These are phyloP conservation scores for Microctenopoma lineatum DNA, from an alignment of 2,797 vertebrate species.

Conservation along the genomic window DNA sequence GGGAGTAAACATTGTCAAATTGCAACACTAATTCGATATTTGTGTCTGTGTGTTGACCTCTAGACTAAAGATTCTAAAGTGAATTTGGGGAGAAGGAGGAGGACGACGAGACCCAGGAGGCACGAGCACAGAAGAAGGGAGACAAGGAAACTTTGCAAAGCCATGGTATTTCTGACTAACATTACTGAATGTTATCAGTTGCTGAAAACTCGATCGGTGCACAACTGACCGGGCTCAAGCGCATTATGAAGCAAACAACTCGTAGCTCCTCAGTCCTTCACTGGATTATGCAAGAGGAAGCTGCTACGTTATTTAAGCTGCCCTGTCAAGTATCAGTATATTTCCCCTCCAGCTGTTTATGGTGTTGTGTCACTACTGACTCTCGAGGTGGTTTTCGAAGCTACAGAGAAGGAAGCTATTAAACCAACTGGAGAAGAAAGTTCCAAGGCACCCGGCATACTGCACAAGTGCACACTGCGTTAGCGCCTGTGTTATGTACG, in stretches of 20 bases:
- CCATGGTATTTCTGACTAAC: constrained; percentile 33
- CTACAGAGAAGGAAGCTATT: constrained; percentile 32
- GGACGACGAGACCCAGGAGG: not conserved
- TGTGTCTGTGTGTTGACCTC: constrained; percentile 34
- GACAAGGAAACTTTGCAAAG: constrained; percentile 55
- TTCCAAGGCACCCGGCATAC: not conserved
- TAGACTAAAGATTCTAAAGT: constrained; percentile 19
- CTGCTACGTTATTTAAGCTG: constrained; percentile 53
- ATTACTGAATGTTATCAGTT: constrained; percentile 64
- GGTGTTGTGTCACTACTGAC: constrained; percentile 37
- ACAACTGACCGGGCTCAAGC: constrained; percentile 14
- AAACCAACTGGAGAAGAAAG: constrained; percentile 12
- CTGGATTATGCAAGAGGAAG: constrained; percentile 46
- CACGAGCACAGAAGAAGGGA: not conserved
- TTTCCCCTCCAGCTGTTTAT: constrained; percentile 39
- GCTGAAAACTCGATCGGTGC: constrained; percentile 26
- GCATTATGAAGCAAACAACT: constrained; percentile 18
- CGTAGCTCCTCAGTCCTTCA: constrained; percentile 6
- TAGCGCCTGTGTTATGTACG: not conserved
- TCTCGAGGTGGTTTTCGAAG: constrained; percentile 34
- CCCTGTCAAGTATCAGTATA: constrained; percentile 31
- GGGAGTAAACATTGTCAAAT: not conserved
- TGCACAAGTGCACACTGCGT: not conserved
- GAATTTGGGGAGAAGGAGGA: not conserved
- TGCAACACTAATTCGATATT: constrained; percentile 22